Base-by-base conservation (phyloP, 2,113 vertebrate species). In the Struthio camelus region DNA sequence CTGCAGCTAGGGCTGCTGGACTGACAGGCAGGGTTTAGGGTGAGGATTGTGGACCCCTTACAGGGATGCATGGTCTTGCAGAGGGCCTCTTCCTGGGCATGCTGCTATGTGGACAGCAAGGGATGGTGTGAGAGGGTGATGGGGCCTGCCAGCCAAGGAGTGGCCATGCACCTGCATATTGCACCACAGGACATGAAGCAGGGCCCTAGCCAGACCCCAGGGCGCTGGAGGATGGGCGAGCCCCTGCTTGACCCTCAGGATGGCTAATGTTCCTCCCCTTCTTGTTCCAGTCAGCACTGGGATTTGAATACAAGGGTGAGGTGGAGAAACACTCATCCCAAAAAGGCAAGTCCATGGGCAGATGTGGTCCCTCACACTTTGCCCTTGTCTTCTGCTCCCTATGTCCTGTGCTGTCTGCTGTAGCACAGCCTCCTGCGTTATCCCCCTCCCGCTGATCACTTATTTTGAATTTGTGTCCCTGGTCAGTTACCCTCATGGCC, bases 271-370 rank as follows among this genome's bases (percentile, higher is more conserved):
- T 48, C 18, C 34, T 70, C 14, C 32, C 9, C 20, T 94, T 97
- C 89, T 94, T 80, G 18, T 95, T 97, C 9, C 97, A 99, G 99
- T 99, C 99, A 34, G 99, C 99, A 1, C 69, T 99, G 95, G 98
- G 99, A 71, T 99, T 99, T 92, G 99, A 99, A 38, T 99, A 99
- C 98, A 99, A 99, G 97, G 99, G 98, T n/a, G 97, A 99, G 77
- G 98, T 99, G 89, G 98, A 99, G 87, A 98, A 99, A 61, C 99
- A 99, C 38, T 73, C 98, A 0, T 99, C 99, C 76, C 99, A 99
- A 96, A 99, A 98, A 99, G 99, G 99, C 98, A 95, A 96, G 96
- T 88, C 44, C 36, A 0, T 5, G n/a, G 25, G 20, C 51, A 42
- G 0, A 0, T 14, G 48, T 48, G 61, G 53, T 32, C 70, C 36